A percentile compares a stretch with the other conserved stretches of the same genome.
Evolutionary conservation across 1,140 invertebrate genomes (phyloP).

Genomic region (Pseudobourletiella spinata): DNA sequence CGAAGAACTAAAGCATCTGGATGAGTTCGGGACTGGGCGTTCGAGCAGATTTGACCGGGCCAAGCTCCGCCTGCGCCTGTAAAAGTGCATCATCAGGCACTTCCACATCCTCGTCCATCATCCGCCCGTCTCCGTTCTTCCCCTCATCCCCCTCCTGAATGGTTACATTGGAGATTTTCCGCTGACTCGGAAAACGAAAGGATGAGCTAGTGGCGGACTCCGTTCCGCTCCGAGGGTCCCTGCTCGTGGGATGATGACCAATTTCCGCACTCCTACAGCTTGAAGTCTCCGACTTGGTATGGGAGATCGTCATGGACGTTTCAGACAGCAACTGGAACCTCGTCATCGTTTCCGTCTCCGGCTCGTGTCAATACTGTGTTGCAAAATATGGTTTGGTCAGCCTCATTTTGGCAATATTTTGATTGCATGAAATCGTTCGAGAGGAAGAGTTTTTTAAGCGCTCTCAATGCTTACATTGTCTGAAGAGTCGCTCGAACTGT

Average conservation of each 20-base stretch:
- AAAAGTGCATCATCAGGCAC: no score
- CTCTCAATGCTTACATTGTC: slow-evolving; percentile 20
- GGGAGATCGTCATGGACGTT: slow-evolving; percentile 12
- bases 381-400: no score
- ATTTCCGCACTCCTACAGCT: slow-evolving; percentile 17
- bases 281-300: slow-evolving; percentile 13
- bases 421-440: slow-evolving; percentile 5
- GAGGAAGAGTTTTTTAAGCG: neutral
- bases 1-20: no score
- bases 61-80: no score
- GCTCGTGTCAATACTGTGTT: no score
- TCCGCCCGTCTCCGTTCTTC: no score
- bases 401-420: no score
- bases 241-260: no score
- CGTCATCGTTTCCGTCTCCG: no score
- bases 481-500: slow-evolving; percentile 19
- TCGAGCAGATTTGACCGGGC: slow-evolving; percentile 38
- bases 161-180: slow-evolving; percentile 6
- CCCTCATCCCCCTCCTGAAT: slow-evolving; percentile 23
- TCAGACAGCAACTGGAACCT: slow-evolving; percentile 12
- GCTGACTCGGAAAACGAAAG: slow-evolving; percentile 1
- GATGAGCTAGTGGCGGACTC: neutral
- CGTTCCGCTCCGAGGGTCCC: slow-evolving; percentile 1
- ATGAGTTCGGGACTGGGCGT: slow-evolving; percentile 43
- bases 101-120: no score